These are phyloP conservation scores for Tapera naevia DNA, from an alignment of 2,797 vertebrate species.

Conservation along the genomic window DNA sequence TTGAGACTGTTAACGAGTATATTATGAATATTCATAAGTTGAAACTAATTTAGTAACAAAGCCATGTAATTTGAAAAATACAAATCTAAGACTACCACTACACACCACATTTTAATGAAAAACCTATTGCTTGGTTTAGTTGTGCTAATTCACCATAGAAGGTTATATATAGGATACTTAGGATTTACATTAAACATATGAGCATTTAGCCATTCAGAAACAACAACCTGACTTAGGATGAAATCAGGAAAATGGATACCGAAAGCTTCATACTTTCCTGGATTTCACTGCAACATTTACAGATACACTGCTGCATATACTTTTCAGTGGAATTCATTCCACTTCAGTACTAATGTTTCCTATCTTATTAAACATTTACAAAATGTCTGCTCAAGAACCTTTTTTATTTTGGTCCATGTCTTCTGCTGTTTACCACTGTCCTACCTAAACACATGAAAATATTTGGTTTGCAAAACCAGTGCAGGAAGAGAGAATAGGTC, in stretches of 20 bases:
- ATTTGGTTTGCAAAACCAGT: background rate
- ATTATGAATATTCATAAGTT: conserved; percentile 63
- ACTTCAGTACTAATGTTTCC: background rate
- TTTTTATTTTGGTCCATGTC: background rate
- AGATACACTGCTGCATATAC: fast-evolving
- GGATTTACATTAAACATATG: background rate
- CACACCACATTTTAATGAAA: background rate
- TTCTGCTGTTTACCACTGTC: background rate
- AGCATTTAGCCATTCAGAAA: conserved; percentile 5
- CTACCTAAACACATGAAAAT: background rate
- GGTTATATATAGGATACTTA: background rate
- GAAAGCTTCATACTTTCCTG: background rate
- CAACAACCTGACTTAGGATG: background rate
- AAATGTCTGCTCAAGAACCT: background rate
- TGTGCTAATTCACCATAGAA: background rate
- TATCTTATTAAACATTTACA: background rate
- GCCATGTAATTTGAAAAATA: conserved; percentile 49
- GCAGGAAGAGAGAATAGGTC: background rate
- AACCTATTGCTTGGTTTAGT: background rate
- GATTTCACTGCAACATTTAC: background rate
- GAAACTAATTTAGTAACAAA: conserved; percentile 59
- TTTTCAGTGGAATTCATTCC: background rate
- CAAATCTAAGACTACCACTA: conserved; percentile 22
- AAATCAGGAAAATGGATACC: background rate
- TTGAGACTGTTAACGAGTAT: conserved; percentile 3